A percentile compares a stretch with the other conserved stretches of the same genome.
Conservation (phyloP, 2,797 vertebrate species). For the Anguilla anguilla region DNA sequence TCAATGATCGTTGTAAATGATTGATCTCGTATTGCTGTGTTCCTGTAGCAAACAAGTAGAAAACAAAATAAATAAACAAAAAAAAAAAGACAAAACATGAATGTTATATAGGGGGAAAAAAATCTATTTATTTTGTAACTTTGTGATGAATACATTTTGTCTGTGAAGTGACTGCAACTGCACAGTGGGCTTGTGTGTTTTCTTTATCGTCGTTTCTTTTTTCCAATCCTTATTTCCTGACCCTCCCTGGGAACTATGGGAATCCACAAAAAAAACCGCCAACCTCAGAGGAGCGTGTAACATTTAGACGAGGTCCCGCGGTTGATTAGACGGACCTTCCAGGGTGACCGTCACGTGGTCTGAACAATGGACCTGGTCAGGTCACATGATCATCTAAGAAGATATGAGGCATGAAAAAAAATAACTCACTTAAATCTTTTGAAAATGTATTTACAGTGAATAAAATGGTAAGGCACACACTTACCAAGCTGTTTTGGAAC, state of each 20-base stretch:
- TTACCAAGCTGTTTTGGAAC: too few relatives aligned
- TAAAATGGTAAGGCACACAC: too few relatives aligned
- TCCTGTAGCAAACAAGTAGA: slow-evolving; percentile 67
- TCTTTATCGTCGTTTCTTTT: slow-evolving; percentile 38
- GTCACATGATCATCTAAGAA: not conserved
- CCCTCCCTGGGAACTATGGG: not conserved
- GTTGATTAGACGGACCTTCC: not conserved
- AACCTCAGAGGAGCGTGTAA: not conserved
- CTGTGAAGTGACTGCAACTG: slow-evolving; percentile 73
- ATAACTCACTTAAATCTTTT: not conserved
- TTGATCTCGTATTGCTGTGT: slow-evolving; percentile 59
- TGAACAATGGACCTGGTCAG: too few relatives aligned
- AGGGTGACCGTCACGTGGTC: too few relatives aligned
- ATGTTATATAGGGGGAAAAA: slow-evolving; percentile 49
- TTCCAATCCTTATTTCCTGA: not conserved
- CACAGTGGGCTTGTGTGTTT: slow-evolving; percentile 42
- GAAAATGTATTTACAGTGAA: too few relatives aligned
- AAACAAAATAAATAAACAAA: slow-evolving; percentile 37
- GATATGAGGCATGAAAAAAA: not conserved
- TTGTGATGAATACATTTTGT: slow-evolving; percentile 65
- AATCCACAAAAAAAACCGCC: not conserved
- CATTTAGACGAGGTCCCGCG: not conserved
- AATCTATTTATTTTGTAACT: slow-evolving; percentile 69
- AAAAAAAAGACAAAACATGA: slow-evolving; percentile 43
- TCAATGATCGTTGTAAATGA: slow-evolving; percentile 36